phyloP scores from a whole-genome alignment of 2,888 invertebrate species.

The Trissolcus japonicus region DNA sequence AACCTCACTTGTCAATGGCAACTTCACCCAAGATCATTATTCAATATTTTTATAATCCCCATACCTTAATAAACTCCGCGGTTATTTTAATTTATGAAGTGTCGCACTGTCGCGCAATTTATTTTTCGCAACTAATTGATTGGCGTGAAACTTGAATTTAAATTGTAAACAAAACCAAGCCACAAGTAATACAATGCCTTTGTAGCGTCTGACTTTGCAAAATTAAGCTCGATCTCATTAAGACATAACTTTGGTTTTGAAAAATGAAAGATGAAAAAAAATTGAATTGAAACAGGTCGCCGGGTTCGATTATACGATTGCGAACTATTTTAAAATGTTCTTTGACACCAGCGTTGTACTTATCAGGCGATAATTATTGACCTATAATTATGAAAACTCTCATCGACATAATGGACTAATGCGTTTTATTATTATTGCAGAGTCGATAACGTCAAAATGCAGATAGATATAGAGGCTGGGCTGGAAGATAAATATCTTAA shows the following conservation, averaged over 20 bases:
- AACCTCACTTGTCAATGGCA: constrained; percentile 38
- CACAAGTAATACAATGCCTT: no score
- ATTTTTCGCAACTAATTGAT: no score
- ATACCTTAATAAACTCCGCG: constrained; percentile 20
- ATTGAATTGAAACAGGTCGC: neutral
- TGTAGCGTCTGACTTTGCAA: no score
- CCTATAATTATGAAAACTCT: constrained; percentile 21
- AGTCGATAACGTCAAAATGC: constrained; percentile 30
- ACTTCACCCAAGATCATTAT: constrained; percentile 28
- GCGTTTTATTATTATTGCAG: constrained; percentile 27
- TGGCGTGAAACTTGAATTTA: no score
- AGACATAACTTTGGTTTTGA: no score
- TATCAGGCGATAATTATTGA: constrained; percentile 23
- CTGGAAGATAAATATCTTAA: constrained; percentile 26
- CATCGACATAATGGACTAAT: constrained; percentile 18
- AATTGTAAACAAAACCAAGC: no score
- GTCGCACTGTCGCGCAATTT: no score
- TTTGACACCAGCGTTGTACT: constrained; percentile 10
- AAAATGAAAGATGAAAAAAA: no score
- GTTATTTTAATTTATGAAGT: constrained; percentile 26
- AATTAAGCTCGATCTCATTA: no score
- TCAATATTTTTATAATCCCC: constrained; percentile 18
- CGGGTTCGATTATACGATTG: neutral
- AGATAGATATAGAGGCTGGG: constrained; percentile 18
- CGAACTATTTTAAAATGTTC: neutral